These are phyloP conservation scores for Xylota segnis DNA, from an alignment of 2,888 invertebrate species.

Conservation along the genomic window DNA sequence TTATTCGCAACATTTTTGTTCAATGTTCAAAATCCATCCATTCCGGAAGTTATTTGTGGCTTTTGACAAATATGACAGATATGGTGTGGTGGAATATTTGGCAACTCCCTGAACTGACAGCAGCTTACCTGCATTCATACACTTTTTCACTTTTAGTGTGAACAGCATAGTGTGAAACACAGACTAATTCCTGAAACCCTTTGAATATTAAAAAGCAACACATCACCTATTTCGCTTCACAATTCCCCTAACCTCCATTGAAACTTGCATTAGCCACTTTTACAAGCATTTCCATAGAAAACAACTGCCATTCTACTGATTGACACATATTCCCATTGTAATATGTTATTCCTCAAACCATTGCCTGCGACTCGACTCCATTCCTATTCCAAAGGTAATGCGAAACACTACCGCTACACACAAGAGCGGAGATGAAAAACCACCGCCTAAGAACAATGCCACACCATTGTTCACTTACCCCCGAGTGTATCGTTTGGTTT, in stretches of 20 bases:
- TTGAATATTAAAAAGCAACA: not conserved
- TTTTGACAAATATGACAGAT: too few relatives aligned
- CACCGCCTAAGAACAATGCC: slow-evolving; percentile 22
- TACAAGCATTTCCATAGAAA: not conserved
- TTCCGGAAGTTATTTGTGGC: too few relatives aligned
- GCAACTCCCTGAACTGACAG: too few relatives aligned
- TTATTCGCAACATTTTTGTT: too few relatives aligned
- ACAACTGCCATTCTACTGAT: not conserved
- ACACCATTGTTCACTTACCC: not conserved
- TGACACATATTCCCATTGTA: slow-evolving; percentile 22
- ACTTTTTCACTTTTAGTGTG: too few relatives aligned
- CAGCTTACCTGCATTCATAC: too few relatives aligned
- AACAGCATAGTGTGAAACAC: too few relatives aligned
- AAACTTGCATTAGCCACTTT: not conserved
- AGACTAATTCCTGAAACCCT: not conserved
- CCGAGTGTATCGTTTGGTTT: slow-evolving; percentile 7
- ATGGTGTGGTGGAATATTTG: too few relatives aligned
- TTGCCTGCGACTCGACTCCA: not conserved
- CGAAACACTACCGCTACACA: slow-evolving; percentile 2
- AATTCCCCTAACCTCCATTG: not conserved
- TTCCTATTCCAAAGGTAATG: slow-evolving; percentile 4
- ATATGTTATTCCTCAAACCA: not conserved
- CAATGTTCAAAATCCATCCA: too few relatives aligned
- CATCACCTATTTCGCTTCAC: not conserved
- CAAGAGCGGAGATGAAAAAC: slow-evolving; percentile 28